Base-by-base conservation (phyloP, 2,888 invertebrate genomes). In the Idaea aversata region DNA sequence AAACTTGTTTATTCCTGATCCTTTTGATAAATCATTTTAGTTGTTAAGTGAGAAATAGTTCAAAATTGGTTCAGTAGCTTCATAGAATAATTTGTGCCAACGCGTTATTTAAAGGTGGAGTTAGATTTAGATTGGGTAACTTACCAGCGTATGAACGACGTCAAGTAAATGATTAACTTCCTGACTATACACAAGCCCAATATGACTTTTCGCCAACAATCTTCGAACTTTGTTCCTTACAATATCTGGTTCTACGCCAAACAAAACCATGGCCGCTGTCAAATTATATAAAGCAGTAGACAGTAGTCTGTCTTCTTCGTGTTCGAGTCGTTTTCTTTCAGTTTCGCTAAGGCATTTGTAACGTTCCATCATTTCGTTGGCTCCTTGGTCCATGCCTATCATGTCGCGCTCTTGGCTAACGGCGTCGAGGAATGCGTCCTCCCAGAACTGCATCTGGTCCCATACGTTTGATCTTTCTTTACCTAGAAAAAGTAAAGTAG, bases 361-460 rank as follows among this genome's bases (percentile, higher is more conserved):
- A 75, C 99, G 95, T 81, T 99, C 99, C 98, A 99, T 99, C 99
- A 99, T 99, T 93, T 99, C 99, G 65, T 97, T 96, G 57, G 99
- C 98, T 25, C 99, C 99, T 86, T 99, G 99, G 93, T 99, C 99
- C 99, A 99, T 99, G 65, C 99, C 99, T 75, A 99, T 97, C 95
- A 99, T 98, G 83, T 99, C 99, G 34, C 99, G 94, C 85, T 99
- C 99, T 87, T 99, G 99, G 60, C 96, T 96, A 1, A 99, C 99
- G 0, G 99, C 99, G 90, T 99, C 99, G 65, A 99, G 93, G 84
- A 99, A 99, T 0, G 98, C 97, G 85, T 99, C 99, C 86, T 99
- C 99, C 99, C 99, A 99, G 90, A 99, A 99, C 83, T 98, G 98
- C 97, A 98, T 98, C 93, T 99, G 98, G 88, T 99, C 99, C 99